phyloP scores from a whole-genome alignment of 2,888 invertebrate genomes.

The Zootermopsis nevadensis region DNA sequence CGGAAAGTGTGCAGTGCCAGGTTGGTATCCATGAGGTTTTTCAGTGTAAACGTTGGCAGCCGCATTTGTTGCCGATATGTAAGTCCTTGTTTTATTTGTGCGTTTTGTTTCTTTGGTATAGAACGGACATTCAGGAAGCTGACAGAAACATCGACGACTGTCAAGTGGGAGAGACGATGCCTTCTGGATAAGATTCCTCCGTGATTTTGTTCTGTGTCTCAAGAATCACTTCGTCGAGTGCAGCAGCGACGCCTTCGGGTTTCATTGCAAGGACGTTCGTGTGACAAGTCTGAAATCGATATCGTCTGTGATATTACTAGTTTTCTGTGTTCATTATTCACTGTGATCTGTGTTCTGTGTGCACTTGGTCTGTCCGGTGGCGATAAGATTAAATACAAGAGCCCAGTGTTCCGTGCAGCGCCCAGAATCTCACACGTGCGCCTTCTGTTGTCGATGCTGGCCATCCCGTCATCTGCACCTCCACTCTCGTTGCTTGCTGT shows the following conservation, averaged over 20 bases:
- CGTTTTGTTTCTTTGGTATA: background rate
- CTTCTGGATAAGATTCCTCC: background rate
- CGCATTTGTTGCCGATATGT: background rate
- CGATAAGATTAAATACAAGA: background rate
- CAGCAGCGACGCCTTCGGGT: background rate
- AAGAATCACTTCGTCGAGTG: no score
- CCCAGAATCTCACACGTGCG: no score
- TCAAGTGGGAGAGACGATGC: background rate
- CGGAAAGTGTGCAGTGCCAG: no score
- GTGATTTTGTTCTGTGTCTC: background rate
- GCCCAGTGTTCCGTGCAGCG: no score
- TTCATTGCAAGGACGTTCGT: no score
- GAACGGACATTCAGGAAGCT: background rate
- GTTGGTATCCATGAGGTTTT: no score
- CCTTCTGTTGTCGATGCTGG: background rate
- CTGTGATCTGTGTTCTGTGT: background rate
- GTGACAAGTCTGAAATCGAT: background rate
- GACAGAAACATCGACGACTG: background rate
- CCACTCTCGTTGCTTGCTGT: background rate
- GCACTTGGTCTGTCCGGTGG: background rate
- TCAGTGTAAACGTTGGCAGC: background rate
- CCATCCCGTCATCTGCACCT: background rate
- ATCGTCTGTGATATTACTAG: slow-evolving; percentile 7
- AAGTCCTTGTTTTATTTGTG: background rate
- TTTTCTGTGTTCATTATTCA: background rate